Base-by-base conservation (phyloP, 2,797 vertebrate species). In the Tangara arthus region DNA sequence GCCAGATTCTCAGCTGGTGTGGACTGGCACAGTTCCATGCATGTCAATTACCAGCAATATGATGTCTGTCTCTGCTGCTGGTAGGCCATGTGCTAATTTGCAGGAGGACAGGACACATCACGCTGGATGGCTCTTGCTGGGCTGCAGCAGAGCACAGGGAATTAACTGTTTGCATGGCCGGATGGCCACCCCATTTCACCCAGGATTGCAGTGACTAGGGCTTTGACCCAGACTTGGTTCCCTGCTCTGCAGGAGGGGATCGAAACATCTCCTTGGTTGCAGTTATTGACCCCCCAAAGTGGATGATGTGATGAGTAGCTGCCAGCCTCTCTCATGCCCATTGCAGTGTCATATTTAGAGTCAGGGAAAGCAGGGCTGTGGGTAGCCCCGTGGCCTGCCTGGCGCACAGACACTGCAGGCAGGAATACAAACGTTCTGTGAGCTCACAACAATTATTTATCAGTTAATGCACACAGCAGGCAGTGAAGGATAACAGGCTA, bases 1-100 rank as follows among this genome's bases (percentile, higher is more conserved):
- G 83, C 88, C 94, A 97, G 89, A 53, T 90, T 94, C 95, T 96
- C 93, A 97, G 95, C 85, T 90, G 92, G 76, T 82, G 82, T 61
- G 30, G 8, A 68, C 1, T 95, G 93, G 93, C 94, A 64, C 44
- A 26, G 56, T 28, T 96, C 89, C 93, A 94, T 3, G 15, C 87
- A 53, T 41, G 95, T 80, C 73, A 41, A 84, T 95, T 84, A 83
- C 56, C 87, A 77, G 82, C 93, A 91, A 87, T 88, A 80, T 66
- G 77, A 96, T 94, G 90, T 64, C 87, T 94, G 82, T 82, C 91
- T 90, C 86, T 68, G 85, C 68, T 92, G 63, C 81, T 84, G 77
- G 64, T 50, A 49, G 80, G 71, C 73, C 87, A 21, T 56, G 91
- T 50, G 82, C 34, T 87, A 78, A 90, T 94, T 72, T 95, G 64